A percentile compares a stretch with the other conserved stretches of the same genome.
Evolutionary conservation across 2,888 invertebrate species (phyloP).

Genomic region (Lumbricus terrestris): DNA sequence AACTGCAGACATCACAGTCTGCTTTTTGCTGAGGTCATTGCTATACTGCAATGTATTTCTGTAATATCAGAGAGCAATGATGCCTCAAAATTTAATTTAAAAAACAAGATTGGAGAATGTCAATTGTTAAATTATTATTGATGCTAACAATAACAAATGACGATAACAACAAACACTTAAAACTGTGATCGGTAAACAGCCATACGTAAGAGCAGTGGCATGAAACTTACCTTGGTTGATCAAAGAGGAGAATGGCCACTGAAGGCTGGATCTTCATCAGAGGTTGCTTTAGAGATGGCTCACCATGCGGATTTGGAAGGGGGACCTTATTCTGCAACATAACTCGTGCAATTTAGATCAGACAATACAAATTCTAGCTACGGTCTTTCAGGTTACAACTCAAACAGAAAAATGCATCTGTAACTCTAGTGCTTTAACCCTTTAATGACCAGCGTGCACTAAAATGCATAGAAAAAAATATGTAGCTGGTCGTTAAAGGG

Average conservation of each 20-base stretch:
- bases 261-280: constrained; percentile 72
- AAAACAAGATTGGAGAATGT: not conserved
- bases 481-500: too few relatives aligned
- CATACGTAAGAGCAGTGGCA: not conserved
- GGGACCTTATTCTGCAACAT: constrained; percentile 45
- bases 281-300: constrained; percentile 58
- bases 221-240: constrained; percentile 70
- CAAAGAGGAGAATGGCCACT: constrained; percentile 80
- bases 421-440: too few relatives aligned
- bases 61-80: not conserved
- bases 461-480: too few relatives aligned
- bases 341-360: not conserved
- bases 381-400: too few relatives aligned
- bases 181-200: not conserved
- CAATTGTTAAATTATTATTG: not conserved
- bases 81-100: not conserved
- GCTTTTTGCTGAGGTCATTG: not conserved
- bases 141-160: not conserved
- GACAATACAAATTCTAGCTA: not conserved
- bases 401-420: too few relatives aligned
- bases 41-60: not conserved
- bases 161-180: not conserved
- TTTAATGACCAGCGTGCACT: too few relatives aligned
- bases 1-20: too few relatives aligned
- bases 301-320: constrained; percentile 53